A percentile compares a stretch with the other conserved stretches of the same genome.
phyloP scores from a whole-genome alignment of 2,888 invertebrate species.

The Eupithecia subfuscata region DNA sequence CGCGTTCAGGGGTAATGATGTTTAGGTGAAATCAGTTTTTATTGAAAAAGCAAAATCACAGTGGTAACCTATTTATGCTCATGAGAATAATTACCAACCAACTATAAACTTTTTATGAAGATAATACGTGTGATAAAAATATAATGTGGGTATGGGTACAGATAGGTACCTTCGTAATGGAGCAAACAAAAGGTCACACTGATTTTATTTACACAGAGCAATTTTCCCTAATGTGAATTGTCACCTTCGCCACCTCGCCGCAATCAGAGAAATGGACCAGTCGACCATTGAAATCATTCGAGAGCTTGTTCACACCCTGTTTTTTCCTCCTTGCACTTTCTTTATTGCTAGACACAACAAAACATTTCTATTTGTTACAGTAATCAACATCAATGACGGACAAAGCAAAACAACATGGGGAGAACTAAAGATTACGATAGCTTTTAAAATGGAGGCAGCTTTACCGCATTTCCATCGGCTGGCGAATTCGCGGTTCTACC shows the following conservation, averaged over 20 bases:
- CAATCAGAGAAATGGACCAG: constrained; percentile 75
- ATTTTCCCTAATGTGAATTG: constrained; percentile 30
- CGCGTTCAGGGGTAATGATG: background rate
- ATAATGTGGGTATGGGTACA: background rate
- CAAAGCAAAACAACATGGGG: constrained; percentile 45
- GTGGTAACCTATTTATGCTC: background rate
- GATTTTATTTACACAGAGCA: constrained; percentile 17
- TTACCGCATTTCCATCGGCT: constrained; percentile 75
- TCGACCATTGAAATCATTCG: constrained; percentile 59
- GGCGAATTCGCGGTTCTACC: constrained; percentile 73
- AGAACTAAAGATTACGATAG: constrained; percentile 33
- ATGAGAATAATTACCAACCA: background rate
- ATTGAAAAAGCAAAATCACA: background rate
- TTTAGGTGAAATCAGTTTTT: background rate
- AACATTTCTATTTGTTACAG: constrained; percentile 56
- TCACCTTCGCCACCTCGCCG: constrained; percentile 46
- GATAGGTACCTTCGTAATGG: background rate
- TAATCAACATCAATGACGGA: constrained; percentile 39
- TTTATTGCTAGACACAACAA: constrained; percentile 48
- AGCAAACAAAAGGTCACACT: background rate
- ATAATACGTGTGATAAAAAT: background rate
- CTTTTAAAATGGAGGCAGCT: constrained; percentile 73
- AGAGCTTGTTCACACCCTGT: constrained; percentile 48
- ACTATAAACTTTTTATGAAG: background rate
- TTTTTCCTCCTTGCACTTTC: constrained; percentile 49